These are phyloP conservation scores for Melanargia galathea DNA, from an alignment of 2,888 invertebrate species.

Conservation along the genomic window DNA sequence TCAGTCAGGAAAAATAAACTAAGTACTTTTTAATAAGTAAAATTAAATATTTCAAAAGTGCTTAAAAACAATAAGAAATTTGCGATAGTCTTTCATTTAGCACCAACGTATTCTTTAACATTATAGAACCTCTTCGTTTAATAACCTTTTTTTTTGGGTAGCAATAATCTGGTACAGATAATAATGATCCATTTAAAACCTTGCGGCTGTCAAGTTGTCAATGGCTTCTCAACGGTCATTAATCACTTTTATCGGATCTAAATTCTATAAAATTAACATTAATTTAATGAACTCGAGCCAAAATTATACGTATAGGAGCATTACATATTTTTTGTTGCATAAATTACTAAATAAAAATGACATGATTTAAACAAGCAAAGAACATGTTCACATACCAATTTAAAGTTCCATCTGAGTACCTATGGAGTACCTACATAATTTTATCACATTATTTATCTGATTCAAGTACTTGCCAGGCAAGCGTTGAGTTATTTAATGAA, in stretches of 20 bases:
- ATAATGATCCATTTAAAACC: slow-evolving; percentile 19
- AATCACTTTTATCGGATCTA: slow-evolving; percentile 15
- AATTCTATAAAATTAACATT: slow-evolving; percentile 16
- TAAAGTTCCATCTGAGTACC: background rate
- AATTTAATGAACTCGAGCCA: slow-evolving; percentile 18
- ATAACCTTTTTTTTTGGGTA: slow-evolving; percentile 34
- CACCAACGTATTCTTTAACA: slow-evolving; percentile 61
- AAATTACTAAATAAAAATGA: background rate
- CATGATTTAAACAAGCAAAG: background rate
- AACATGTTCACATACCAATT: background rate
- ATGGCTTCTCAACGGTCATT: slow-evolving; percentile 22
- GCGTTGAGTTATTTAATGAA: too few relatives aligned
- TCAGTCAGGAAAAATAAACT: slow-evolving; percentile 40
- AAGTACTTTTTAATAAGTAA: slow-evolving; percentile 38
- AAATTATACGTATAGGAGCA: slow-evolving; percentile 19
- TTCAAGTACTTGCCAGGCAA: background rate
- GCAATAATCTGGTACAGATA: slow-evolving; percentile 34
- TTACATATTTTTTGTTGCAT: slow-evolving; percentile 6
- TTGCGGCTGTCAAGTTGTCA: slow-evolving; percentile 12
- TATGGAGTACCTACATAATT: too few relatives aligned
- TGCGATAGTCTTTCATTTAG: slow-evolving; percentile 65
- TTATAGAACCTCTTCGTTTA: slow-evolving; percentile 33
- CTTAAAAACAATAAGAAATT: slow-evolving; percentile 41
- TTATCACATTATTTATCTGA: too few relatives aligned
- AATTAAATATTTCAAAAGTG: slow-evolving; percentile 46